Percentiles rank a stretch among this genome's conserved stretches.
Conservation (phyloP, 2,888 invertebrate species). For the Gisinianus flammeolus region DNA sequence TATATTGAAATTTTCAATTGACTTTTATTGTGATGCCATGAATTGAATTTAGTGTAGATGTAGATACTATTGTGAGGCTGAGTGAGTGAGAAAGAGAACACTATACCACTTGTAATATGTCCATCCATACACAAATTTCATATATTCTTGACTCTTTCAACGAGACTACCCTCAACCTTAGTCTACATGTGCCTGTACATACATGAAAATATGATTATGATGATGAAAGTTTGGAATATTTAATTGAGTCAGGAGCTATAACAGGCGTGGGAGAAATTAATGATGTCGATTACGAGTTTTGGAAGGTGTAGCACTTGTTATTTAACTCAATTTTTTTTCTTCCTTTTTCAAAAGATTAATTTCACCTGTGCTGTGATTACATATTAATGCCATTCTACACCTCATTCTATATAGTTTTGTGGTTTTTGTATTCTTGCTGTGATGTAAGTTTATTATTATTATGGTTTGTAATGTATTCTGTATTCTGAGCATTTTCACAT, state of each 20-base stretch:
- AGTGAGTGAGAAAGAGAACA: too few species aligned
- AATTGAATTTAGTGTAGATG: neutral
- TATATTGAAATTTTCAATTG: neutral
- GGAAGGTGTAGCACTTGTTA: neutral
- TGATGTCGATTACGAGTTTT: constrained; percentile 10
- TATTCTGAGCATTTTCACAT: neutral
- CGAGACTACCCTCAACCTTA: too few species aligned
- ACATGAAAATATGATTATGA: neutral
- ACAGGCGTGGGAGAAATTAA: constrained; percentile 26
- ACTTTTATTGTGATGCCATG: neutral
- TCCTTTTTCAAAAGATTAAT: constrained; percentile 3
- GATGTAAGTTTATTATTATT: neutral
- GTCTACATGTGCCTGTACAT: neutral
- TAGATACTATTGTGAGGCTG: too few species aligned
- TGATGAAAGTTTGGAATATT: neutral
- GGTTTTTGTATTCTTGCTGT: neutral
- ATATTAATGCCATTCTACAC: too few species aligned
- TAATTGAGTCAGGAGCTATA: neutral
- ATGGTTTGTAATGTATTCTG: neutral
- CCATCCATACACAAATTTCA: neutral
- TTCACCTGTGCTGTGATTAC: constrained; percentile 13
- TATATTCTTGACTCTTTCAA: neutral
- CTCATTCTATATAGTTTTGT: neutral
- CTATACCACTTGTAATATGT: neutral
- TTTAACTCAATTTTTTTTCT: constrained; percentile 21